A percentile compares a stretch with the other conserved stretches of the same genome.
These are phyloP conservation scores for Archips crataeganus DNA, from an alignment of 2,888 invertebrate genomes.

Conservation along the genomic window DNA sequence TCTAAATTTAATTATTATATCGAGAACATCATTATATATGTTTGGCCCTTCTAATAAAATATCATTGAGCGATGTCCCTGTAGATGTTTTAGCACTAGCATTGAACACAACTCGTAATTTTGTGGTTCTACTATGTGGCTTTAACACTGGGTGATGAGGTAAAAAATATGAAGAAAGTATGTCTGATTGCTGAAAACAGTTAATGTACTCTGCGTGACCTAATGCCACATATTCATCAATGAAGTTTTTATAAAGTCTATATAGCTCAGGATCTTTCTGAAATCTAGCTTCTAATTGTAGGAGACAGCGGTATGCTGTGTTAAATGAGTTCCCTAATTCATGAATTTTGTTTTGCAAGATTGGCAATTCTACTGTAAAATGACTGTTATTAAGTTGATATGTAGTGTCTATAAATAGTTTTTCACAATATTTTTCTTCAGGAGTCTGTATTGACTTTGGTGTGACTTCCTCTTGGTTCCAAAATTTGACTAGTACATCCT, in stretches of 20 bases:
- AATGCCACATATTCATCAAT: constrained; percentile 42
- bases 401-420: constrained; percentile 38
- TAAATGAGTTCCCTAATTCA: constrained; percentile 44
- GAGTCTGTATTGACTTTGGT: constrained; percentile 14
- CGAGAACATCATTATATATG: constrained; percentile 43
- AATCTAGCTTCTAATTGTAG: constrained; percentile 43
- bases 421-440: constrained; percentile 41
- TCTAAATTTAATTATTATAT: constrained; percentile 45
- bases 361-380: constrained; percentile 36
- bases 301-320: constrained; percentile 43
- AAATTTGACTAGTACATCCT: constrained; percentile 24
- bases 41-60: constrained; percentile 46
- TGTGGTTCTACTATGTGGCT: constrained; percentile 32
- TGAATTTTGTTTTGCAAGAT: constrained; percentile 27
- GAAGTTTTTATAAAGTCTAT: constrained; percentile 41
- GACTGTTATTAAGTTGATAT: constrained; percentile 23
- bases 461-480: constrained; percentile 40
- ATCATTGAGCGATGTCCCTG: constrained; percentile 44
- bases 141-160: constrained; percentile 42
- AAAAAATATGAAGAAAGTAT: constrained; percentile 19
- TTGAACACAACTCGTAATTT: constrained; percentile 13
- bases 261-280: constrained; percentile 28
- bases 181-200: constrained; percentile 26
- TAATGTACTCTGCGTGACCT: constrained; percentile 43
- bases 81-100: constrained; percentile 38